Evolutionary conservation across 2,113 vertebrate species (phyloP), one percentile per base, ranked within the genome.

Genomic region (Ophiodon elongatus): DNA sequence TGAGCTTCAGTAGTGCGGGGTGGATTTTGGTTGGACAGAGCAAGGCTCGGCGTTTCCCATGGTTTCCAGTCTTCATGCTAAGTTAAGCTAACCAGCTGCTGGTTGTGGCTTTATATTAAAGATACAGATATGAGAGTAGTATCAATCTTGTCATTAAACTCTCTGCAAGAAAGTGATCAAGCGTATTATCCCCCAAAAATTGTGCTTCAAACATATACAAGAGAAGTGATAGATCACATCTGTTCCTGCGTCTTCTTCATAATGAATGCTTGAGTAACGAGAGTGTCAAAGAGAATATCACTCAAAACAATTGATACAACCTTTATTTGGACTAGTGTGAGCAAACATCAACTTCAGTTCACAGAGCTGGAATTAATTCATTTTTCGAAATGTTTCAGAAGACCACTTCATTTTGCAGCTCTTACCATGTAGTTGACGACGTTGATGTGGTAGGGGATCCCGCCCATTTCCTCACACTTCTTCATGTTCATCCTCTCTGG

Each of bases 381-480:
- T 8, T 37, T 35, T 62, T 27, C 9, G 25, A 29, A 19, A 29
- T 31, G 59, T 33, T 60, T 19, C 59, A 31, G 59, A 60, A 9
- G 59, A 60, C 27, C 29, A 31, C 59, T 64, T 35, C 33, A 10
- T 35, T 19, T 6, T 64, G n/a, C 25, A 62, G 25, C 50, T 33
- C 83, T 84, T 85, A 96, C 95, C 94, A 96, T 95, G 82, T 92
- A 84, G 29, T 93, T 88, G 73, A 96, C 88, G 0, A 96, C 95
- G 19, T 89, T 95, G 29, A 96, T 75, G 82, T 95, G 92, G 71
- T 96, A 96, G 0, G 95, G 85, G 56, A 96, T 96, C 27, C 95
- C 96, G 0, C 93, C 94, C 75, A 95, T 35, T 21, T 90, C 75
- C 1, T 92, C 79, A 73, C 95, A 96, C 45, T 76, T 90, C 77